Percentiles rank a stretch among this genome's conserved stretches.
Evolutionary conservation across 2,888 invertebrate genomes (phyloP).

Genomic region (Leptothorax acervorum): DNA sequence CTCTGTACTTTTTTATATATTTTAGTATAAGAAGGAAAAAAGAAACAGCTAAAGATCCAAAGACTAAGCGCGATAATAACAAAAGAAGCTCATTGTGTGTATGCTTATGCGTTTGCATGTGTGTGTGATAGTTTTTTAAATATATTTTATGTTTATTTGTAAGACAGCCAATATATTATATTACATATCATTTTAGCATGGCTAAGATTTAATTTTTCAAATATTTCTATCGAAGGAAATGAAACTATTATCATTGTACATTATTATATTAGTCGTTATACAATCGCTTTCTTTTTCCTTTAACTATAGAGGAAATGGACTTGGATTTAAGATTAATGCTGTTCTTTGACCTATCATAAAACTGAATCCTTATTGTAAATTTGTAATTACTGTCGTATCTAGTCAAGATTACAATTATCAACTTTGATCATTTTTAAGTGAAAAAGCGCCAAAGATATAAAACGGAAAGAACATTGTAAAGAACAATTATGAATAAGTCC

Average conservation of each 20-base stretch:
- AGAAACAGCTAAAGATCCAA: slow-evolving; percentile 78
- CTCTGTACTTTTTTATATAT: slow-evolving; percentile 3
- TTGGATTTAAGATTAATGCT: slow-evolving; percentile 3
- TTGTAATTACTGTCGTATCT: slow-evolving; percentile 44
- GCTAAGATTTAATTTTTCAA: not conserved
- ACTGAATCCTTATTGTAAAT: slow-evolving; percentile 18
- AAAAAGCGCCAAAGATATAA: slow-evolving; percentile 31
- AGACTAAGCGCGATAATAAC: slow-evolving; percentile 61
- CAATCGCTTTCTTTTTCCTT: not conserved
- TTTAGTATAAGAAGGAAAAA: slow-evolving; percentile 38
- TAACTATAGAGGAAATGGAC: not conserved
- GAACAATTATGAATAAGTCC: not conserved
- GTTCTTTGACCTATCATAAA: not conserved
- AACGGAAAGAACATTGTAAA: not conserved
- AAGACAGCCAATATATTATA: slow-evolving; percentile 13
- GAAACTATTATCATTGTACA: slow-evolving; percentile 1
- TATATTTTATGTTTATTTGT: slow-evolving; percentile 9
- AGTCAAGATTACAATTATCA: slow-evolving; percentile 43
- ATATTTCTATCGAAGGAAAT: not conserved
- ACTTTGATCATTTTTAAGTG: not conserved
- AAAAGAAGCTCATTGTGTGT: not conserved
- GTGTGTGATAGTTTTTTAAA: slow-evolving; percentile 8
- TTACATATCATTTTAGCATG: not conserved
- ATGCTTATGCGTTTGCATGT: not conserved
- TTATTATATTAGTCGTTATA: not conserved